phyloP scores from a whole-genome alignment of 2,888 invertebrate genomes.

The Dexiosoma caninum region DNA sequence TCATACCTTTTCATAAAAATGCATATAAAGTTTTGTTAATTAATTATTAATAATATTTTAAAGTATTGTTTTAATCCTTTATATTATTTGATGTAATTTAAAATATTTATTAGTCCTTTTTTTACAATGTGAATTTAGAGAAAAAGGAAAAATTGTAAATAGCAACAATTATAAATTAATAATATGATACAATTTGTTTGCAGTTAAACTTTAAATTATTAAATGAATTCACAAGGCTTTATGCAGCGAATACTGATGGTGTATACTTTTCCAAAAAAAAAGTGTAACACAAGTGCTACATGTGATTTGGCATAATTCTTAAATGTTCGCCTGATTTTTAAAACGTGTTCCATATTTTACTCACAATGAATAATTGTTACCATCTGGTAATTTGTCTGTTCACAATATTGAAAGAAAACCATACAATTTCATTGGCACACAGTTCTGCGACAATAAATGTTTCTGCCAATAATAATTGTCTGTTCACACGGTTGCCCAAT shows the following conservation, averaged over 20 bases:
- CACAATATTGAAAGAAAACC: too few species aligned
- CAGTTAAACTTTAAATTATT: neutral
- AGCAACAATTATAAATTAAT: conserved; percentile 41
- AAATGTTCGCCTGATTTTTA: too few species aligned
- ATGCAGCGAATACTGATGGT: neutral
- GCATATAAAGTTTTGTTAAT: conserved; percentile 47
- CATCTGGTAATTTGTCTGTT: too few species aligned
- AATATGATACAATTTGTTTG: conserved; percentile 47
- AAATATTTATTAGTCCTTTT: neutral
- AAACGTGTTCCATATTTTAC: too few species aligned
- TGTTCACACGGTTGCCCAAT: too few species aligned
- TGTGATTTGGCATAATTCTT: too few species aligned
- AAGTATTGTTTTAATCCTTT: neutral
- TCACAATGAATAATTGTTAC: too few species aligned
- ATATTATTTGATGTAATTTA: too few species aligned
- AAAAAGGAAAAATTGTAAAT: neutral
- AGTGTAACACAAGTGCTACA: too few species aligned
- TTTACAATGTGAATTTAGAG: neutral
- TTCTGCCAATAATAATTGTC: too few species aligned
- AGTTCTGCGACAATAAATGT: too few species aligned
- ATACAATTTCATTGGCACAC: too few species aligned
- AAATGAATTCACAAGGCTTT: neutral
- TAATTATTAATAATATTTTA: conserved; percentile 39
- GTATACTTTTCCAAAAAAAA: neutral
- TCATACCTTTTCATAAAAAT: conserved; percentile 62